Conservation (phyloP, 1,140 invertebrate genomes). For the Lepidurus packardi region DNA sequence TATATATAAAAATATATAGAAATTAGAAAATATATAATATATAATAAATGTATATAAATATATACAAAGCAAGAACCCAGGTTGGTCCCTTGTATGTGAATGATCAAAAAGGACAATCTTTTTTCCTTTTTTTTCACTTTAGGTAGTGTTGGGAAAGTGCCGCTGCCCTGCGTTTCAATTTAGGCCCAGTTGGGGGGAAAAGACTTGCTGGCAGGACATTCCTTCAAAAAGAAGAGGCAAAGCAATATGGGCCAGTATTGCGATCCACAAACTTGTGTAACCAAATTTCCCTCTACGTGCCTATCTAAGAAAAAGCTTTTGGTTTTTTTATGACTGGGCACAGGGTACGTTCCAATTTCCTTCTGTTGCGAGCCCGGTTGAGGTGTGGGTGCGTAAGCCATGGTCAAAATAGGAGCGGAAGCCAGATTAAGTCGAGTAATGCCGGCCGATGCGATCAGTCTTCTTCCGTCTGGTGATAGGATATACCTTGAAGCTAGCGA, state of each 20-base stretch:
- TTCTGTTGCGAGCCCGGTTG: neutral
- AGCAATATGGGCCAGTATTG: too few relatives aligned
- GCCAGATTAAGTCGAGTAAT: neutral
- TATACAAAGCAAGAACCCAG: too few relatives aligned
- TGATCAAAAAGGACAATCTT: neutral
- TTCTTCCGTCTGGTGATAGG: neutral
- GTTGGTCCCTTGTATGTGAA: neutral
- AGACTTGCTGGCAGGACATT: constrained; percentile 4
- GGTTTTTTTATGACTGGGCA: too few relatives aligned
- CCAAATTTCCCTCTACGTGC: too few relatives aligned
- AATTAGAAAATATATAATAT: too few relatives aligned
- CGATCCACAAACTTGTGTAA: too few relatives aligned
- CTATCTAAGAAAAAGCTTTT: too few relatives aligned
- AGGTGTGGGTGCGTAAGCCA: neutral
- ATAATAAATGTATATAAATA: too few relatives aligned
- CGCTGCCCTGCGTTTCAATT: neutral
- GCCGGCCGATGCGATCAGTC: neutral
- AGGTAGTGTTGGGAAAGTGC: neutral
- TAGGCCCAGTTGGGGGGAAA: neutral
- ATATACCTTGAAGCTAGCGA: neutral
- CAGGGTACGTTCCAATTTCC: neutral
- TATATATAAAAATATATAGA: too few relatives aligned
- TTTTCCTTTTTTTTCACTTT: neutral
- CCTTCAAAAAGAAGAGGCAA: neutral
- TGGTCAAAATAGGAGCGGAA: constrained; percentile 10